These are phyloP conservation scores for Cerastis rubricosa DNA, from an alignment of 2,888 invertebrate species.

Conservation along the genomic window DNA sequence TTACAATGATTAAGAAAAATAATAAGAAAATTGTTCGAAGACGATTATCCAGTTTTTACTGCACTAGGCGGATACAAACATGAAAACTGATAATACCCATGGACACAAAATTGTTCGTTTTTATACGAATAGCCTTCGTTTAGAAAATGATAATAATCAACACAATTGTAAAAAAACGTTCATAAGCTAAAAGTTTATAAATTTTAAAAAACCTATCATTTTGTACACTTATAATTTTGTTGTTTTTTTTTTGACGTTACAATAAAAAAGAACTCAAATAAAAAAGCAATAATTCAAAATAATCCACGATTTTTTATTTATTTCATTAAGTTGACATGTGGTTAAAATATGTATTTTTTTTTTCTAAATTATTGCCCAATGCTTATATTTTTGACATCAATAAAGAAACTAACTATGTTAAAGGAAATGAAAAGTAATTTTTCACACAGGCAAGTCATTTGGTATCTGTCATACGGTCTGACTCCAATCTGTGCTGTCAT, in stretches of 20 bases:
- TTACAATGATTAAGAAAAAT: conserved; percentile 17
- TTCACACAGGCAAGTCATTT: conserved; percentile 76
- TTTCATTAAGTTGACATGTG: neutral
- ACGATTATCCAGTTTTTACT: conserved; percentile 34
- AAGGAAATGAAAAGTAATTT: conserved; percentile 73
- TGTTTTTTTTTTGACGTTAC: neutral
- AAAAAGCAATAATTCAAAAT: conserved; percentile 20
- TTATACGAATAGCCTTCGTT: conserved; percentile 9
- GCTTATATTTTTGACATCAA: conserved; percentile 13
- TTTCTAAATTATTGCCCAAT: neutral
- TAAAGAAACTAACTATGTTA: conserved; percentile 49
- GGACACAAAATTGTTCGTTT: conserved; percentile 11
- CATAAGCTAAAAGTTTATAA: neutral
- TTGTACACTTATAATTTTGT: neutral
- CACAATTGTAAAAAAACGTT: neutral
- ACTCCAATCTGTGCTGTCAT: conserved; percentile 73
- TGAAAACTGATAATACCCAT: conserved; percentile 1
- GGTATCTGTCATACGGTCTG: conserved; percentile 77
- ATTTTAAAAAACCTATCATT: neutral
- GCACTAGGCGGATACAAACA: neutral
- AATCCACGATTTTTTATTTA: neutral
- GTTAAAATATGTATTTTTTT: too few relatives aligned
- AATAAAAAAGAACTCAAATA: neutral
- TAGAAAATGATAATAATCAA: neutral
- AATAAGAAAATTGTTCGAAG: conserved; percentile 17